Base-by-base conservation (phyloP, 2,113 vertebrate genomes). In the Sinocyclocheilus anophthalmus region DNA sequence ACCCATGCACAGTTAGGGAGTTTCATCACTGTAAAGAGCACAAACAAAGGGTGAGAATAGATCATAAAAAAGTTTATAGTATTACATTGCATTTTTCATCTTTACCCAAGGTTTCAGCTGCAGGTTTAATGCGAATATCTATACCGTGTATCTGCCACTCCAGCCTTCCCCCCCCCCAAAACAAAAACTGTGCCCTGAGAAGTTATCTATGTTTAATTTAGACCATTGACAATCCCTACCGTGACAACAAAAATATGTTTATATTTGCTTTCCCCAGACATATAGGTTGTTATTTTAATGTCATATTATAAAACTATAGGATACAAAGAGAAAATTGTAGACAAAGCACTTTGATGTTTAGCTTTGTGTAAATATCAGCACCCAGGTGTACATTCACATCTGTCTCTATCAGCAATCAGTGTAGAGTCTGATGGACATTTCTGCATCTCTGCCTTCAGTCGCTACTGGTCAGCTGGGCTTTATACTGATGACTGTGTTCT, bases 131-230 rank as follows among this genome's bases (percentile, higher is more conserved):
- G 11, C 69, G 79, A 2, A 99, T 90, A 83, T 97, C 95, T 80
- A 99, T 97, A n/a, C n/a, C n/a, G 92, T 96, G n/a, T 98, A 72
- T 95, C 90, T 20, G 97, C 96, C 82, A 96, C 94, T 87, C 95
- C 95, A 30, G 97, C 97, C 97, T 99, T n/a, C n/a, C n/a, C n/a
- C n/a, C n/a, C n/a, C n/a, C n/a, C n/a, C n/a, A 91, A 69, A 86
- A 42, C 3, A 78, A 70, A 39, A 6, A 83, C n/a, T n/a, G 11
- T 16, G 42, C 24, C n/a, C n/a, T 70, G 61, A n/a, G 57, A 7
- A n/a, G 10, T 81, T 26, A 37, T n/a, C 59, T n/a, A n/a, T n/a
- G n/a, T n/a, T n/a, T n/a, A n/a, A n/a, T n/a, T n/a, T n/a, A n/a
- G n/a, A n/a, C n/a, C n/a, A n/a, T n/a, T n/a, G n/a, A n/a, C n/a